Evolutionary conservation across 2,797 vertebrate species (phyloP).

Genomic region (Channa striata): DNA sequence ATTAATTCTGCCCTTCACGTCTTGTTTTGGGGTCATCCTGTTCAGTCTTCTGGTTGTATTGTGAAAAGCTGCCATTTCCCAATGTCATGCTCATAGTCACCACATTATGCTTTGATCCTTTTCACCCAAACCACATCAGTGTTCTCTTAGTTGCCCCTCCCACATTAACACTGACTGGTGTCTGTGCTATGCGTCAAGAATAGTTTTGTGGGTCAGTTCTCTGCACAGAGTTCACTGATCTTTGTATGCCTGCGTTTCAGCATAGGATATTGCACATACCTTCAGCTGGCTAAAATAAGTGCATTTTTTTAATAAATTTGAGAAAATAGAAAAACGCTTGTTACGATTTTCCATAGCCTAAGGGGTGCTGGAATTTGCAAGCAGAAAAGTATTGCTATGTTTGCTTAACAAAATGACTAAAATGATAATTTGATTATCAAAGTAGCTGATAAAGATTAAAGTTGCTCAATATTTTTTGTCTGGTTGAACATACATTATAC

Average conservation of each 20-base stretch:
- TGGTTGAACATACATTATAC: neutral
- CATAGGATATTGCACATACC: slow-evolving; percentile 28
- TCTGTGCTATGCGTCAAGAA: slow-evolving; percentile 56
- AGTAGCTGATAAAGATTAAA: neutral
- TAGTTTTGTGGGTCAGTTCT: slow-evolving; percentile 43
- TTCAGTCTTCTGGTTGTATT: neutral
- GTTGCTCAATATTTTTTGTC: neutral
- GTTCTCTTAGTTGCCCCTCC: slow-evolving; percentile 24
- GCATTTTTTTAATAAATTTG: too few relatives aligned
- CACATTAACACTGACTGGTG: slow-evolving; percentile 34
- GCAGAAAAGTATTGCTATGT: neutral
- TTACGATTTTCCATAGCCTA: neutral
- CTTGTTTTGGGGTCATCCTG: slow-evolving; percentile 1
- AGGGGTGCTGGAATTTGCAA: neutral
- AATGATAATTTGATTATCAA: neutral
- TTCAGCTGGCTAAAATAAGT: neutral
- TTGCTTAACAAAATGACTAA: neutral
- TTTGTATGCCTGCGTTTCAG: slow-evolving; percentile 20
- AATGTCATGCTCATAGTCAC: slow-evolving; percentile 39
- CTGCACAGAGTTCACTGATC: slow-evolving; percentile 35
- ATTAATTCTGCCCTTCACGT: slow-evolving; percentile 10
- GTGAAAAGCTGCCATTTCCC: too few relatives aligned
- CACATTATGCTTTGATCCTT: slow-evolving; percentile 22
- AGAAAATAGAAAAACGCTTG: neutral
- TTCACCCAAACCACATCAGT: slow-evolving; percentile 20